Evolutionary conservation across 2,797 vertebrate genomes (phyloP), one percentile per base, ranked within the genome.

Genomic region (Syndactyla subalaris): DNA sequence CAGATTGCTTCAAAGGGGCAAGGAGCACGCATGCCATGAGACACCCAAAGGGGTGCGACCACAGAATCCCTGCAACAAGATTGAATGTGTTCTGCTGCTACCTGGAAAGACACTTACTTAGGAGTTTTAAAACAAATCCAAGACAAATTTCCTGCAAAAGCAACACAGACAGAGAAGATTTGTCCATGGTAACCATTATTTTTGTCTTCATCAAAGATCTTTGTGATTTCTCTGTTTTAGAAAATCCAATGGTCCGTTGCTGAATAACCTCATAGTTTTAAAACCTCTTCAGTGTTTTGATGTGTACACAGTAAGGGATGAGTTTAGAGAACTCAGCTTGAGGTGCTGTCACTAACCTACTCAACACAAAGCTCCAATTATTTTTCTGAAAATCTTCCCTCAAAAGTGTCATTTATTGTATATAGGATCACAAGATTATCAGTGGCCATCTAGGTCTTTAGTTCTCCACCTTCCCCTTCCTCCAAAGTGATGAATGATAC

Each of bases 1-100:
- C 17, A 65, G 26, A 30, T 57, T 2, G 0, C 27, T 48, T 79
- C 63, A 68, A 61, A 72, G 39, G 22, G 55, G 3, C 18, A 59
- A 55, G 32, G 10, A 84, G 26, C 6, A 66, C 45, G 7, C 21
- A 29, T 0, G 0, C 27, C 4, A 2, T 5, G 45, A 78, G 39
- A 49, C 19, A 3, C 81, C 54, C 43, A n/a, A 27, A 75, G 9
- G 13, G 8, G 1, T 51, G 12, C 17, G 58, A 66, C 14, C 34
- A 65, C 1, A 8, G 34, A 77, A 91, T 45, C 77, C 34, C 46
- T 63, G 21, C 32, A 66, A 36, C 52, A 34, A 41, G 10, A 38
- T 16, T 39, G 38, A 27, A 6, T 58, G 11, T 54, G 9, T 30
- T 85, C n/a, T 68, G n/a, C 49, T 85, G 19, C 54, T 48, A 15